Base-by-base conservation (phyloP, 2,888 invertebrate species). In the Leptopilina drosophilae region DNA sequence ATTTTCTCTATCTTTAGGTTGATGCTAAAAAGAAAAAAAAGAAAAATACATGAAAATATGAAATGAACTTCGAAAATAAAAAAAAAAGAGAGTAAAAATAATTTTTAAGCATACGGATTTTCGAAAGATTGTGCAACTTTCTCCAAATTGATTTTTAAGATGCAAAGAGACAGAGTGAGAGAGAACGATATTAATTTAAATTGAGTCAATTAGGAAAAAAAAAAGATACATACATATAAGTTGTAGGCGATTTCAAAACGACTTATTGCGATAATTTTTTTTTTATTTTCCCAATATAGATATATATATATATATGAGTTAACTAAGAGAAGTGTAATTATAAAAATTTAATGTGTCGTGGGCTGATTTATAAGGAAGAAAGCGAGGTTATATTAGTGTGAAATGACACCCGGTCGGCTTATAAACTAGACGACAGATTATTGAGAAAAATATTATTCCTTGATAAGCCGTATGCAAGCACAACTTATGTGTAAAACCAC, bases 361-460 rank as follows among this genome's bases (percentile, higher is more conserved):
- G 14, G 49, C 15, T 49, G 69, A 53, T 53, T 69, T 69, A 69
- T 53, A 53, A 69, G 12, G 56, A 40, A 40, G 56, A 56, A 56
- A 69, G 49, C 14, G n/a, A 11, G n/a, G 3, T n/a, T 26, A 40
- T 33, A 73, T 73, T 53, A 49, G 8, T 49, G 49, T 26, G 53
- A 73, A 26, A 73, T n/a, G 69, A 73, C 12, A 73, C 53, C 9
- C 12, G 7, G 69, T 26, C 20, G n/a, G n/a, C 53, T 33, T 33
- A 73, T 26, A 33, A 8, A 73, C 26, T 53, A 26, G 49, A 20
- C 14, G 53, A 6, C 6, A 73, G 33, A 73, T 73, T 56, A 73
- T 69, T 20, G 49, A 11, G 2, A 26, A 73, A 15, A 56, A 49
- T 33, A 33, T 6, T 15, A 42, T 69, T 56, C 53, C 20, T 20